Conservation (phyloP, 1,140 invertebrate genomes). For the Drosophila novamexicana region DNA sequence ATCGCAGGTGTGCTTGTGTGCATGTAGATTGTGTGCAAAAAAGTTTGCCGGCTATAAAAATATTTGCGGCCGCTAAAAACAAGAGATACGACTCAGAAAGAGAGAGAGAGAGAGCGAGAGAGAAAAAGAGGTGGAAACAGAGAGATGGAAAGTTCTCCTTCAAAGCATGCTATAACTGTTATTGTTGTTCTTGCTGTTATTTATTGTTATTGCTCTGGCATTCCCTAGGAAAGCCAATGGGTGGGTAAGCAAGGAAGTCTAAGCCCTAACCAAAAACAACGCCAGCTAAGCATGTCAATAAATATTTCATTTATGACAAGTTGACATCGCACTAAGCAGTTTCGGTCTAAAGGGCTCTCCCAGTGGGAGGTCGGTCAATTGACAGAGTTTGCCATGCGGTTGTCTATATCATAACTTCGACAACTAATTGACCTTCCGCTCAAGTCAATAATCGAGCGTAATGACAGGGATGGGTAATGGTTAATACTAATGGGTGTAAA, state of each 20-base stretch:
- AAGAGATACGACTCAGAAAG: constrained; percentile 2
- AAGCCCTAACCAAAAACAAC: constrained; percentile 28
- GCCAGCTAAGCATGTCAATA: constrained; percentile 50
- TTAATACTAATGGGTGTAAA: neutral
- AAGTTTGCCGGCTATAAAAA: constrained; percentile 46
- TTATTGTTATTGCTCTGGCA: constrained; percentile 43
- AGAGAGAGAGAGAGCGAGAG: neutral
- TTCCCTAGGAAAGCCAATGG: constrained; percentile 21
- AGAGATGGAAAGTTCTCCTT: constrained; percentile 2
- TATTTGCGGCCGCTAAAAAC: constrained; percentile 43
- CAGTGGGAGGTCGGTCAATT: constrained; percentile 8
- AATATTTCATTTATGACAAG: constrained; percentile 75
- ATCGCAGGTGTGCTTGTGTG: constrained; percentile 26
- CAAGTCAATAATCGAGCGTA: constrained; percentile 46
- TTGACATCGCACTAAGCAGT: constrained; percentile 50
- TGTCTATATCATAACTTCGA: constrained; percentile 47
- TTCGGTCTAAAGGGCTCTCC: constrained; percentile 1
- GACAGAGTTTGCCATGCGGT: neutral
- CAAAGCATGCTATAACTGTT: constrained; percentile 1
- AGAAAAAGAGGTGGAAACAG: neutral
- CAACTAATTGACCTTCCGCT: constrained; percentile 55
- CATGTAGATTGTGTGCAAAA: constrained; percentile 19
- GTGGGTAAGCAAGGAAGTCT: neutral
- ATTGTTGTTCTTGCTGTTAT: constrained; percentile 30
- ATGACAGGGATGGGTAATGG: constrained; percentile 5